Evolutionary conservation across 1,140 invertebrate species (phyloP).

Genomic region (Achatina immaculata): DNA sequence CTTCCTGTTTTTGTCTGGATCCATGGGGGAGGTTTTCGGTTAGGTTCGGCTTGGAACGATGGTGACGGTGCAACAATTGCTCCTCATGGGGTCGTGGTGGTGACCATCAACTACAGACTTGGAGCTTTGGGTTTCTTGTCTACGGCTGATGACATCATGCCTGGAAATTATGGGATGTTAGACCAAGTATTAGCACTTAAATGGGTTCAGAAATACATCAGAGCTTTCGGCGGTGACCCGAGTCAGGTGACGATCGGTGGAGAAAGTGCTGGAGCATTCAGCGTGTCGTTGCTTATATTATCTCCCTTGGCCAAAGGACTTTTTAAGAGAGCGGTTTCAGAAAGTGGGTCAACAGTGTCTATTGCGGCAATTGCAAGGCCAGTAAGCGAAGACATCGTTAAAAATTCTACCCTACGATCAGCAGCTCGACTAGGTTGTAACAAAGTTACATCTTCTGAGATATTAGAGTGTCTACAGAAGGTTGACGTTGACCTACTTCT

Average conservation of each 20-base stretch:
- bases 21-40: constrained; percentile 94
- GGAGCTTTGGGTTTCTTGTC: constrained; percentile 78
- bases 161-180: constrained; percentile 94
- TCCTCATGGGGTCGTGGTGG: constrained; percentile 78
- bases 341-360: constrained; percentile 35
- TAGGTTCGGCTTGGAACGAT: constrained; percentile 82
- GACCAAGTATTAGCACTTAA: constrained; percentile 90
- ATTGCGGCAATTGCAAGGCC: neutral
- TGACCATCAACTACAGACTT: constrained; percentile 36
- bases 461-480: constrained; percentile 12
- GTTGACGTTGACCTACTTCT: neutral
- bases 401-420: neutral
- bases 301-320: constrained; percentile 27
- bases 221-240: constrained; percentile 88
- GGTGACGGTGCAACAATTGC: constrained; percentile 83
- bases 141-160: constrained; percentile 90
- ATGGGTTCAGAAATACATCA: constrained; percentile 92
- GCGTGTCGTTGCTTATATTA: constrained; percentile 36
- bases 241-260: constrained; percentile 90
- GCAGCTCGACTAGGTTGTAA: neutral
- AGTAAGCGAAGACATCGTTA: neutral
- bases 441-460: neutral
- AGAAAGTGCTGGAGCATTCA: constrained; percentile 84
- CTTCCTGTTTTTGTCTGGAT: constrained; percentile 89
- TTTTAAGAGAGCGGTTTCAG: constrained; percentile 37